Evolutionary conservation across 2,113 vertebrate species (phyloP).

Genomic region (Urocitellus parryii): DNA sequence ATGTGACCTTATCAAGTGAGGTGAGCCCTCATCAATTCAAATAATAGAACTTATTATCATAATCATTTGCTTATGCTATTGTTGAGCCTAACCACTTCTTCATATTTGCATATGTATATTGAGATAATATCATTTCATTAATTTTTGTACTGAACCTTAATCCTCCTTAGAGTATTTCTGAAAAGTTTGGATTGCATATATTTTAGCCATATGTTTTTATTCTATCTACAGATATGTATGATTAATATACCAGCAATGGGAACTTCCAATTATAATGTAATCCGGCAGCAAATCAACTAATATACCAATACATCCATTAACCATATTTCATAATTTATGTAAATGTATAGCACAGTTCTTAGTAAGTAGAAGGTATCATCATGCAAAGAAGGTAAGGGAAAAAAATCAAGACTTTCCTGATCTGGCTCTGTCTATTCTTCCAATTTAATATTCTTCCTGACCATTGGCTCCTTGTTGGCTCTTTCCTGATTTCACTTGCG

Average conservation of each 20-base stretch:
- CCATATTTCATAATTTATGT: background rate
- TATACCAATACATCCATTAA: background rate
- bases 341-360: background rate
- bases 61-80: constrained; percentile 79
- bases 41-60: constrained; percentile 83
- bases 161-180: constrained; percentile 74
- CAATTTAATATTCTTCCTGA: background rate
- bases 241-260: constrained; percentile 65
- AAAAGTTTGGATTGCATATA: constrained; percentile 45
- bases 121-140: constrained; percentile 83
- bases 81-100: constrained; percentile 70
- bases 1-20: constrained; percentile 83
- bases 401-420: background rate
- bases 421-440: background rate
- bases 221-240: constrained; percentile 60
- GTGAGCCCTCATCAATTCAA: constrained; percentile 86
- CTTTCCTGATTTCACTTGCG: background rate
- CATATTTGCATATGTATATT: constrained; percentile 84
- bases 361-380: background rate
- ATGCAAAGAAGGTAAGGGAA: background rate
- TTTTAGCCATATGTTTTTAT: constrained; percentile 66
- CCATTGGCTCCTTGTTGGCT: background rate
- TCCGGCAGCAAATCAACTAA: background rate
- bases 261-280: background rate
- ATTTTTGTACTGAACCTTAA: constrained; percentile 84